A percentile compares a stretch with the other conserved stretches of the same genome.
Evolutionary conservation across 2,888 invertebrate genomes (phyloP).

Genomic region (Thyatira batis): DNA sequence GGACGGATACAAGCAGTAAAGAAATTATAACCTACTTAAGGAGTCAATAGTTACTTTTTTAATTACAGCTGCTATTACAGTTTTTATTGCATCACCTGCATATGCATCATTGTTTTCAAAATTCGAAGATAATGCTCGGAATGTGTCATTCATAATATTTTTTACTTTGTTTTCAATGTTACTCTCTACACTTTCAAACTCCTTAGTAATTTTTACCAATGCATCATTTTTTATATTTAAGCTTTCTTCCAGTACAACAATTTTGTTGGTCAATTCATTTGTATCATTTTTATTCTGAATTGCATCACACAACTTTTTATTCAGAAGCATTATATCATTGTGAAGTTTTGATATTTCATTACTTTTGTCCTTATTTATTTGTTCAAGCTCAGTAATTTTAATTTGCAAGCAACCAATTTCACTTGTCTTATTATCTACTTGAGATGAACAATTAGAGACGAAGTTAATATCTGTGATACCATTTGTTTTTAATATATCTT

Average conservation of each 20-base stretch:
- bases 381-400: slow-evolving; percentile 38
- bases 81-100: slow-evolving; percentile 57
- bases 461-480: slow-evolving; percentile 26
- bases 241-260: slow-evolving; percentile 36
- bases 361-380: slow-evolving; percentile 38
- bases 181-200: slow-evolving; percentile 21
- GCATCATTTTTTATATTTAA: slow-evolving; percentile 31
- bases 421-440: slow-evolving; percentile 13
- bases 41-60: slow-evolving; percentile 63
- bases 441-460: slow-evolving; percentile 8
- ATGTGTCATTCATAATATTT: slow-evolving; percentile 70
- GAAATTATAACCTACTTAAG: slow-evolving; percentile 29
- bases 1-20: not conserved
- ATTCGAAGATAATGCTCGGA: slow-evolving; percentile 56
- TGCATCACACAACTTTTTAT: slow-evolving; percentile 21
- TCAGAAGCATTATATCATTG: slow-evolving; percentile 39
- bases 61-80: slow-evolving; percentile 55
- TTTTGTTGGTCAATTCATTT: slow-evolving; percentile 31
- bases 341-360: slow-evolving; percentile 39
- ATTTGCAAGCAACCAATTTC: slow-evolving; percentile 22
- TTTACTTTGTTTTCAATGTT: slow-evolving; percentile 49
- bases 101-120: slow-evolving; percentile 55
- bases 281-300: slow-evolving; percentile 16
- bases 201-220: slow-evolving; percentile 20
- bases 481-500: slow-evolving; percentile 52